phyloP scores from a whole-genome alignment of 2,113 vertebrate genomes.

The Rhabdomys dilectus region DNA sequence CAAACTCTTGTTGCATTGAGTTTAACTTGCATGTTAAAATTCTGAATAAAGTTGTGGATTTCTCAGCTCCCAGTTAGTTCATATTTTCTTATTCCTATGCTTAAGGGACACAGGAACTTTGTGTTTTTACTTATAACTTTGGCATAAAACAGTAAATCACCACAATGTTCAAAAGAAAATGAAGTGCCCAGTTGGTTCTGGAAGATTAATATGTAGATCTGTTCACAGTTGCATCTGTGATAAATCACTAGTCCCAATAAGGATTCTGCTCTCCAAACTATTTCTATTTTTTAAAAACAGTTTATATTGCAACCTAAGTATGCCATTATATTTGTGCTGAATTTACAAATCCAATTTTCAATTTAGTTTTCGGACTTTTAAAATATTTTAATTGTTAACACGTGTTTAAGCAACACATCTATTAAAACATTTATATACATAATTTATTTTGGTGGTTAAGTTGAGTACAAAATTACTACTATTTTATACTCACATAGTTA shows the following conservation, averaged over 20 bases:
- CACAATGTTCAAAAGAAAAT: background rate
- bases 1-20: background rate
- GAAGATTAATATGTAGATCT: background rate
- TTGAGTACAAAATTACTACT: background rate
- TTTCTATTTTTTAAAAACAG: background rate
- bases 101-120: background rate
- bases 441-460: background rate
- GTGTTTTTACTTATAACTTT: slow-evolving; percentile 6
- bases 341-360: background rate
- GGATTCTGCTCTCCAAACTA: background rate
- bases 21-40: background rate
- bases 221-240: background rate
- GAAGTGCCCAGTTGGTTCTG: background rate
- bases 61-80: background rate
- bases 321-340: background rate
- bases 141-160: background rate
- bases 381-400: background rate
- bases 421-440: background rate
- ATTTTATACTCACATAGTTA: background rate
- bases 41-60: background rate
- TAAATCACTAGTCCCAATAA: background rate
- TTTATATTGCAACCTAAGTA: background rate
- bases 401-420: background rate
- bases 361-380: background rate
- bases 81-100: background rate